phyloP scores from a whole-genome alignment of 2,888 invertebrate genomes.

The Drosophila nigritarsus region DNA sequence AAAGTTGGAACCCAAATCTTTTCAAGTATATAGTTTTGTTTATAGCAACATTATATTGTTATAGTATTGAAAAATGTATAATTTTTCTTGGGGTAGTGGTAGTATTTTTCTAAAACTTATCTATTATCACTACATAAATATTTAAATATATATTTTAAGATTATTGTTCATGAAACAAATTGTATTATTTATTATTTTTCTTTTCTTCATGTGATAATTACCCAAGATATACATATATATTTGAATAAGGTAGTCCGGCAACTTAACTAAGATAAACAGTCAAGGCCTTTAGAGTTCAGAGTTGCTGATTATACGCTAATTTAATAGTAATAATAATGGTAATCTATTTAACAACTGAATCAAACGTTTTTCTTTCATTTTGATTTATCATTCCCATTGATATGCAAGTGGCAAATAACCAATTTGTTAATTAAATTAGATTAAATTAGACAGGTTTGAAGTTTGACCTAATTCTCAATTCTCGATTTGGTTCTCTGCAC shows the following conservation, averaged over 20 bases:
- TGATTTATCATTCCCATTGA: constrained; percentile 22
- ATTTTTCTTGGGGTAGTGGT: neutral
- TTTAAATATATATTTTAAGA: neutral
- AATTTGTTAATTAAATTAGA: constrained; percentile 76
- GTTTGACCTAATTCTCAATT: constrained; percentile 45
- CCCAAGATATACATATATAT: no score
- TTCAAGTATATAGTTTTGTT: neutral
- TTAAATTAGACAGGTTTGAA: constrained; percentile 24
- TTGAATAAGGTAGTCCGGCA: neutral
- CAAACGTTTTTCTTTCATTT: constrained; percentile 29
- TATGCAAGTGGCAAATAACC: constrained; percentile 27
- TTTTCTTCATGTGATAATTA: neutral
- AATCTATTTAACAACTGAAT: constrained; percentile 58
- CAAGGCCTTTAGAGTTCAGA: neutral
- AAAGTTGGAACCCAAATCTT: neutral
- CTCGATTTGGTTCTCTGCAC: neutral
- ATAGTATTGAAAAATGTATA: neutral
- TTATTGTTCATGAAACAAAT: neutral
- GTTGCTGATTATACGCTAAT: neutral
- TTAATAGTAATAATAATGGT: neutral
- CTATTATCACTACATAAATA: neutral
- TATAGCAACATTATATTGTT: neutral
- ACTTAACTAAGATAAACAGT: neutral
- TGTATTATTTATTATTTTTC: neutral
- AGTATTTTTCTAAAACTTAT: no score